Evolutionary conservation across 2,113 vertebrate species (phyloP).

Genomic region (Platichthys flesus): DNA sequence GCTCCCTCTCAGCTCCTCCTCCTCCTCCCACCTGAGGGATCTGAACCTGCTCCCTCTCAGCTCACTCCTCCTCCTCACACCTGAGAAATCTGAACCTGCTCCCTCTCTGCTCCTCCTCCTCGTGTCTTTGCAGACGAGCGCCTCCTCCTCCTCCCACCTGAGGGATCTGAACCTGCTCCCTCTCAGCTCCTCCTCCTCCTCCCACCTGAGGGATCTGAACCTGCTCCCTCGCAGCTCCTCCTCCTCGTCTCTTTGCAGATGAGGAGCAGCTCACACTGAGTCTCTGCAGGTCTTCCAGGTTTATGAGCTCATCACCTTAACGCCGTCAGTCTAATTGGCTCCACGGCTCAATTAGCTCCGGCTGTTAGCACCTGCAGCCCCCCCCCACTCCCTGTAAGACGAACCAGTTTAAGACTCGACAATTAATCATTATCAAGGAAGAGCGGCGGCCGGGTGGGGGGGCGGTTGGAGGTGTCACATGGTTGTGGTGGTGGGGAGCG

Average conservation of each 20-base stretch:
- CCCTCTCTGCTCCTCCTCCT: no score
- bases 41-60: no score
- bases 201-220: no score
- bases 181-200: no score
- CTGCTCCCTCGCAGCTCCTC: no score
- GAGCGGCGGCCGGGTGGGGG: conserved; percentile 41
- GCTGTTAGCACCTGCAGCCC: conserved; percentile 74
- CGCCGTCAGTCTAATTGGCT: conserved; percentile 69
- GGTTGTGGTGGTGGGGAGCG: conserved; percentile 45
- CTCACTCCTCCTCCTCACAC: no score
- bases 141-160: no score
- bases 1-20: no score
- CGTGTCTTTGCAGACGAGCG: no score
- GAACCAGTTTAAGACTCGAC: conserved; percentile 49
- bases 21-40: no score
- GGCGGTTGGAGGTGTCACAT: conserved; percentile 66
- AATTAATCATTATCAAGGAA: conserved; percentile 61
- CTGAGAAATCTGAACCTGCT: no score
- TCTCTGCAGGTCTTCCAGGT: conserved; percentile 63
- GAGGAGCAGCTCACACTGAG: conserved; percentile 43
- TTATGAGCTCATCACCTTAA: conserved; percentile 71
- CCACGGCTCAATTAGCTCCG: conserved; percentile 66
- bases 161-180: no score
- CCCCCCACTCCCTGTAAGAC: conserved; percentile 27
- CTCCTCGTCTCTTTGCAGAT: conserved; percentile 46